These are phyloP conservation scores for Podargus strigoides DNA, from an alignment of 2,797 vertebrate genomes.

Conservation along the genomic window DNA sequence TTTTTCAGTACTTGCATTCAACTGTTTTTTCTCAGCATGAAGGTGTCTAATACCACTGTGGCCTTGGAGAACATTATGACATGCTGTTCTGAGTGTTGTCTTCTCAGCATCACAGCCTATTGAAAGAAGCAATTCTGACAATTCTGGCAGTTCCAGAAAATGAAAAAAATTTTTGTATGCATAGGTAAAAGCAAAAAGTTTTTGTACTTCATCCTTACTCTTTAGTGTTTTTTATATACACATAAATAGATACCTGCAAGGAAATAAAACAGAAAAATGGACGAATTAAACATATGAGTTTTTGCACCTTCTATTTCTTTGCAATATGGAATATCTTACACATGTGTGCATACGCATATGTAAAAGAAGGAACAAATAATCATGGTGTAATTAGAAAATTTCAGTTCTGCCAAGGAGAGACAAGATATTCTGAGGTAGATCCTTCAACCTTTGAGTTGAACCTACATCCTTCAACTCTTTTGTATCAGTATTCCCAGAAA, in stretches of 20 bases:
- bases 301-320: background rate
- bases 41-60: too few species aligned
- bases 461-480: background rate
- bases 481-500: background rate
- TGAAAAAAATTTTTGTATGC: too few species aligned
- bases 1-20: too few species aligned
- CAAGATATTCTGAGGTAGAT: background rate
- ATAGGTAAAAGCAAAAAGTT: fast-evolving
- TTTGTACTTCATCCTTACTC: background rate
- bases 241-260: background rate
- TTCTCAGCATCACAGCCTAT: too few species aligned
- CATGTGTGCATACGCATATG: fast-evolving
- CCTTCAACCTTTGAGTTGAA: too few species aligned
- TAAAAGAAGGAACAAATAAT: background rate
- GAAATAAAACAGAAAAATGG: background rate
- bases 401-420: background rate
- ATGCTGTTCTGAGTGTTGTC: too few species aligned
- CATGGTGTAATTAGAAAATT: background rate
- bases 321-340: background rate
- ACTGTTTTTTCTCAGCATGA: too few species aligned
- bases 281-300: background rate
- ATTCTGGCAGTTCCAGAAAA: too few species aligned
- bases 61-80: too few species aligned
- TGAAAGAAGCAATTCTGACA: too few species aligned
- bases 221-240: background rate